These are phyloP conservation scores for Camelus dromedarius DNA, from an alignment of 2,113 vertebrate species.

Conservation along the genomic window DNA sequence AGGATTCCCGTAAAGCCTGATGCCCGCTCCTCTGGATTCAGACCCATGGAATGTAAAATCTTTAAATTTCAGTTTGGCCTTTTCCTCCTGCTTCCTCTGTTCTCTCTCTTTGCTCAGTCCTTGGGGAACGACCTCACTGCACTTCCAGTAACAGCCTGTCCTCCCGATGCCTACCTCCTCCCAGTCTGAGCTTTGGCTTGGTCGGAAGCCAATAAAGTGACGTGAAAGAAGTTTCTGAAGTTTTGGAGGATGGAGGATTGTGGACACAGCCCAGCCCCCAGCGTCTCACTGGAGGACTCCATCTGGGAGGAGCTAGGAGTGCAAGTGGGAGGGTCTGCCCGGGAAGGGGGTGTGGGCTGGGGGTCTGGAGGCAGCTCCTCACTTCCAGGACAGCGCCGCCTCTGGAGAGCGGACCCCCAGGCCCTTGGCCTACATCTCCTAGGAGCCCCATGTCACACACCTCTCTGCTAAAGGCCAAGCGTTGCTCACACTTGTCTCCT, in stretches of 20 bases:
- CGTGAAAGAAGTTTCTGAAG: not conserved
- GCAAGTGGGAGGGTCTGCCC: not conserved
- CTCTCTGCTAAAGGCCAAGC: not conserved
- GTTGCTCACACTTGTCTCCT: not conserved
- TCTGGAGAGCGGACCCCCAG: not conserved
- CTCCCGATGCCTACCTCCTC: not conserved
- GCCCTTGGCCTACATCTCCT: not conserved
- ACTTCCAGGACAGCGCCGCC: not conserved
- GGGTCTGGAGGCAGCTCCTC: not conserved
- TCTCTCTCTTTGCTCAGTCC: too few relatives aligned
- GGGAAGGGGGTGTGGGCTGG: too few relatives aligned
- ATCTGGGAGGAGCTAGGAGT: not conserved
- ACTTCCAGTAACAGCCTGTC: too few relatives aligned
- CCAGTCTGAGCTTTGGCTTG: not conserved
- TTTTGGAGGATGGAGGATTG: not conserved
- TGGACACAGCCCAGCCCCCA: too few relatives aligned
- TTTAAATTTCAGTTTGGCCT: not conserved
- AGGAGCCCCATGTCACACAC: not conserved
- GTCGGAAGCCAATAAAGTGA: not conserved
- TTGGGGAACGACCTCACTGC: not conserved
- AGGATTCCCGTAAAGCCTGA: not conserved
- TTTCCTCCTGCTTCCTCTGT: not conserved
- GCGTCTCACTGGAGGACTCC: not conserved
- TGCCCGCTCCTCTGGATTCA: rapidly evolving
- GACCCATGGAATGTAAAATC: not conserved